Evolutionary conservation across 2,797 vertebrate genomes (phyloP), one percentile per base, ranked within the genome.

Genomic region (Spinus olivaceus): DNA sequence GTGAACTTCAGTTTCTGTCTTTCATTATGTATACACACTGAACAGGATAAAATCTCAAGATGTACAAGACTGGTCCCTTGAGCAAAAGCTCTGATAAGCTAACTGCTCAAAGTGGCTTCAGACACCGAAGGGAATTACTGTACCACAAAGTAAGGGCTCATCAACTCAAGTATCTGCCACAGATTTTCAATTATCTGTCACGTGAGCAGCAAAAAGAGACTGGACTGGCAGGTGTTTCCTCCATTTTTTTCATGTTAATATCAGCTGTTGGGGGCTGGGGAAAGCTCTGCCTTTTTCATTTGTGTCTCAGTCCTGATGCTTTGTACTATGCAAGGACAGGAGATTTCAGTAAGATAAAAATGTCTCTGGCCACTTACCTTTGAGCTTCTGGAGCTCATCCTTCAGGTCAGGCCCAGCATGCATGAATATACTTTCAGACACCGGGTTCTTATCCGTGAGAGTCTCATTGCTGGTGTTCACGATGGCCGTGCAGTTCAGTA

Each of bases 381-480:
- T 99, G 86, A 99, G 98, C 95, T 99, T 99, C 96, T 98, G 98
- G 47, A 99, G 98, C 81, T 99, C 99, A 8, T 99, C 99, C 67
- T 97, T 97, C 76, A 99, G 98, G 94, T 99, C 99, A 3, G 98
- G 98, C 25, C 99, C 99, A 0, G 99, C 99, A 23, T 99, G 98
- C 94, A 98, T 97, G 92, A 98, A 99, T 96, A 99, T 98, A 93
- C 98, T 98, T 88, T 99, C 99, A 5, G 99, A 99, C 28, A 99
- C 98, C 0, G 98, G 98, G 95, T 99, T 99, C 97, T 99, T 99
- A 97, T 99, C 99, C 0, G 97, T 98, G 28, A 99, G 98, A 11
- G 98, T 98, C 97, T 99, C 99, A 85, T 99, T 99, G 97, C 98
- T 99, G 39, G 99, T 99, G 92, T 99, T 99, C 44, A 99, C 98